These are phyloP conservation scores for Loxodonta africana DNA, from an alignment of 2,113 vertebrate species.

Conservation along the genomic window DNA sequence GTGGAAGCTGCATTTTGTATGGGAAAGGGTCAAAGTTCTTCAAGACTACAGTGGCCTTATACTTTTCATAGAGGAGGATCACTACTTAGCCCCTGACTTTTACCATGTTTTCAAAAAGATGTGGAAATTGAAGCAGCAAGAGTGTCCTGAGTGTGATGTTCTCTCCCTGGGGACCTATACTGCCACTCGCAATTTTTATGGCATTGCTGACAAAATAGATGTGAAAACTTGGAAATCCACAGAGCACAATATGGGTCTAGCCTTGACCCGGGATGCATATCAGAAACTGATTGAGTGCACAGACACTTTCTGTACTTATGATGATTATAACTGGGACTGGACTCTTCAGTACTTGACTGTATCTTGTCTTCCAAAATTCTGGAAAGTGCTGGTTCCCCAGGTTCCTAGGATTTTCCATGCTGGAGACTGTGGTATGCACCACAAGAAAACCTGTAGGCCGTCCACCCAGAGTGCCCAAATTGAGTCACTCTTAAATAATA, in stretches of 20 bases:
- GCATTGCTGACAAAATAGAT: constrained; percentile 95
- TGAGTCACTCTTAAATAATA: constrained; percentile 94
- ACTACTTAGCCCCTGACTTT: constrained; percentile 96
- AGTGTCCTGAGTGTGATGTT: constrained; percentile 96
- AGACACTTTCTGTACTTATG: constrained; percentile 98
- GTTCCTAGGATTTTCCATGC: constrained; percentile 97
- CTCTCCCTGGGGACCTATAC: constrained; percentile 95
- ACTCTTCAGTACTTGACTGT: constrained; percentile 97
- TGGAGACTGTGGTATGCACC: constrained; percentile 99
- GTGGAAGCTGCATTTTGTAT: constrained; percentile 99
- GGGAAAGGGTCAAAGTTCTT: constrained; percentile 94
- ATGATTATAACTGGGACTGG: constrained; percentile 99
- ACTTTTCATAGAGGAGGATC: constrained; percentile 97
- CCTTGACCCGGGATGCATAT: constrained; percentile 93
- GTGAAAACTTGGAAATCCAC: constrained; percentile 99
- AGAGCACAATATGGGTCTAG: constrained; percentile 99
- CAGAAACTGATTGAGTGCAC: constrained; percentile 95
- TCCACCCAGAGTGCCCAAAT: constrained; percentile 95
- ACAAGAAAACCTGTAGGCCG: constrained; percentile 96
- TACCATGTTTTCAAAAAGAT: constrained; percentile 94
- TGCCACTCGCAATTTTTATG: constrained; percentile 90
- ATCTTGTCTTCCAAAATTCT: constrained; percentile 96
- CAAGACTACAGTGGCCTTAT: constrained; percentile 92
- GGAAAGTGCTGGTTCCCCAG: constrained; percentile 98
- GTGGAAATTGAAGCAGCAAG: constrained; percentile 89